phyloP scores from a whole-genome alignment of 2,888 invertebrate genomes.

The Diloba caeruleocephala region DNA sequence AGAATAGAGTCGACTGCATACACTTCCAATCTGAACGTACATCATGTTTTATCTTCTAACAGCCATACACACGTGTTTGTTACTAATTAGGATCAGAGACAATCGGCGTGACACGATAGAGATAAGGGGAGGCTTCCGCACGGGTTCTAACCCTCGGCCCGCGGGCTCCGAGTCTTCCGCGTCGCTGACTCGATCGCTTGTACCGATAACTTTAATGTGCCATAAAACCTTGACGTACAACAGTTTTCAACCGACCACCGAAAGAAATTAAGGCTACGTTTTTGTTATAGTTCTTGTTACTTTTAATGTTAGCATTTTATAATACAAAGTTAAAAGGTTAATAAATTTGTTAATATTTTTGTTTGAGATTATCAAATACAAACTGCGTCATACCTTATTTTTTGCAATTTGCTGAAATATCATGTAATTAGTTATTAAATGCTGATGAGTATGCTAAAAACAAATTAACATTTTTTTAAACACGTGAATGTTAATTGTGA shows the following conservation, averaged over 20 bases:
- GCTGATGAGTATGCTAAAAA: too few relatives aligned
- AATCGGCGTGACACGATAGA: constrained; percentile 61
- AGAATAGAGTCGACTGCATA: too few relatives aligned
- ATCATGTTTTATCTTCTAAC: too few relatives aligned
- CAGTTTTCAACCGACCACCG: too few relatives aligned
- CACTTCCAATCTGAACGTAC: constrained; percentile 33
- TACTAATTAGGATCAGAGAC: constrained; percentile 54
- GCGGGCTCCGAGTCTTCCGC: constrained; percentile 53
- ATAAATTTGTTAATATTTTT: too few relatives aligned
- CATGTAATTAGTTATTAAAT: too few relatives aligned
- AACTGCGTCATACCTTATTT: too few relatives aligned
- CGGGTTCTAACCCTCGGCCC: constrained; percentile 25
- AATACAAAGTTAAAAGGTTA: constrained; percentile 8
- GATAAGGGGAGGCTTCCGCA: constrained; percentile 60
- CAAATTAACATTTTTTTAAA: too few relatives aligned
- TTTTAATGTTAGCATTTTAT: constrained; percentile 22
- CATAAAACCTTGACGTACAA: constrained; percentile 60
- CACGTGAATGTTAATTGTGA: too few relatives aligned
- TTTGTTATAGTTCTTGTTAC: constrained; percentile 45
- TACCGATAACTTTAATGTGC: constrained; percentile 70
- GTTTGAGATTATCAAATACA: too few relatives aligned
- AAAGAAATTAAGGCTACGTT: too few relatives aligned
- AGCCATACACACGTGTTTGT: constrained; percentile 45
- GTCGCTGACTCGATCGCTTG: constrained; percentile 58
- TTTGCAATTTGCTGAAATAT: too few relatives aligned